Evolutionary conservation across 2,113 vertebrate species (phyloP).

Genomic region (Rhinolophus sinicus): DNA sequence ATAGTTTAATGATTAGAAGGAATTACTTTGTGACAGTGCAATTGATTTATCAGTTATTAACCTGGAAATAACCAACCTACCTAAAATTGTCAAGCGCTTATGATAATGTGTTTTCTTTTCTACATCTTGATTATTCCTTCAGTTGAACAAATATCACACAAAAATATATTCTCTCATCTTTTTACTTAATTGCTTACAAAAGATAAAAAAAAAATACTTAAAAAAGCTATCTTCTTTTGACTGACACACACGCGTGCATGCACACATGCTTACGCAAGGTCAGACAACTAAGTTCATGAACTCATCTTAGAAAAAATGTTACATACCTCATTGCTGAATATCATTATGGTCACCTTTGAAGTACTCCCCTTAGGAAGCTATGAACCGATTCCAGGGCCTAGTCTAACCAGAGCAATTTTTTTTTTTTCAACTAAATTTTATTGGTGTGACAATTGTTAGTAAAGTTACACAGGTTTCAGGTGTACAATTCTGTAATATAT

Average conservation of each 20-base stretch:
- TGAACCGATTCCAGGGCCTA: too few relatives aligned
- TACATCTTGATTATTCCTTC: background rate
- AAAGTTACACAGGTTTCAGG: too few relatives aligned
- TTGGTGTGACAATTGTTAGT: too few relatives aligned
- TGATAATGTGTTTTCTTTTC: background rate
- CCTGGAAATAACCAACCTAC: background rate
- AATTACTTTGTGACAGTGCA: background rate
- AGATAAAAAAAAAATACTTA: background rate
- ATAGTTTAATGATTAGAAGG: background rate
- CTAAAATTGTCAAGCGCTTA: background rate
- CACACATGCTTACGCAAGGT: too few relatives aligned
- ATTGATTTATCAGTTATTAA: background rate
- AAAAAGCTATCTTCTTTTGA: background rate
- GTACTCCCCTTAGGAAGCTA: too few relatives aligned
- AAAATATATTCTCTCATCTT: background rate
- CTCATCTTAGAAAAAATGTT: too few relatives aligned
- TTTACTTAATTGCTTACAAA: background rate
- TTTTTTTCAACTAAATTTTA: too few relatives aligned
- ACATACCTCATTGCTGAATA: too few relatives aligned
- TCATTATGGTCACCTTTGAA: too few relatives aligned
- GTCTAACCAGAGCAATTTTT: too few relatives aligned
- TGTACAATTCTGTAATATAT: too few relatives aligned
- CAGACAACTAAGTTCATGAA: too few relatives aligned
- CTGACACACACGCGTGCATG: background rate
- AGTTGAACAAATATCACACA: background rate